Conservation (phyloP, 2,113 vertebrate species). For the Cebidichthys violaceus region DNA sequence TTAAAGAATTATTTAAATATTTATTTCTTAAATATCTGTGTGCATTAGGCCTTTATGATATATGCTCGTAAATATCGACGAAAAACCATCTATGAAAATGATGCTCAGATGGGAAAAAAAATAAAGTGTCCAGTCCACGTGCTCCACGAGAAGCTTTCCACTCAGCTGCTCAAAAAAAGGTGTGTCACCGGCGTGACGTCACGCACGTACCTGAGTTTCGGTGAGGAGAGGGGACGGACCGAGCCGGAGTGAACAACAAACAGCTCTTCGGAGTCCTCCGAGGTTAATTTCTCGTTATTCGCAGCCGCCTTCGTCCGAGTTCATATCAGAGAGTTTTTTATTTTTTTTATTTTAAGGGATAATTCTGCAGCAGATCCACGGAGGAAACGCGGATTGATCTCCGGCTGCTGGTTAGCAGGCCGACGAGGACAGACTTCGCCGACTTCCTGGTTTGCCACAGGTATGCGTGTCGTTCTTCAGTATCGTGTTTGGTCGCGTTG, state of each 20-base stretch:
- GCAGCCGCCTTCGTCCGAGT: not conserved
- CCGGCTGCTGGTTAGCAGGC: conserved; percentile 24
- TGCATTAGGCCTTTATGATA: not conserved
- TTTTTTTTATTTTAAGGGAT: too few species aligned
- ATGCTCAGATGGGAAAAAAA: not conserved
- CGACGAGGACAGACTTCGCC: conserved; percentile 12
- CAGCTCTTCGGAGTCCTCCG: not conserved
- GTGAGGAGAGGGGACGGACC: conserved; percentile 42
- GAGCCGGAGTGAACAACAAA: conserved; percentile 17
- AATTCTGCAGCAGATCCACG: not conserved
- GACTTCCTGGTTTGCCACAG: conserved; percentile 74
- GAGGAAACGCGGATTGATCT: not conserved
- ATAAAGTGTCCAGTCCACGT: not conserved
- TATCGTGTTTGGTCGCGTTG: conserved; percentile 2
- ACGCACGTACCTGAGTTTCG: conserved; percentile 83
- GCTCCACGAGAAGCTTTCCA: not conserved
- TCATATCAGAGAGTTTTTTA: not conserved
- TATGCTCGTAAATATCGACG: not conserved
- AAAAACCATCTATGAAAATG: not conserved
- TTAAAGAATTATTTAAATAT: too few species aligned
- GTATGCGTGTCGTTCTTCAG: conserved; percentile 42
- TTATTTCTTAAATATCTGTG: not conserved
- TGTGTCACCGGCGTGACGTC: conserved; percentile 79
- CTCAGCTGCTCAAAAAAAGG: conserved; percentile 63
- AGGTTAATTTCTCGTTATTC: not conserved